These are phyloP conservation scores for Nipponacmea schrenckii DNA, from an alignment of 2,888 invertebrate species.

Conservation along the genomic window DNA sequence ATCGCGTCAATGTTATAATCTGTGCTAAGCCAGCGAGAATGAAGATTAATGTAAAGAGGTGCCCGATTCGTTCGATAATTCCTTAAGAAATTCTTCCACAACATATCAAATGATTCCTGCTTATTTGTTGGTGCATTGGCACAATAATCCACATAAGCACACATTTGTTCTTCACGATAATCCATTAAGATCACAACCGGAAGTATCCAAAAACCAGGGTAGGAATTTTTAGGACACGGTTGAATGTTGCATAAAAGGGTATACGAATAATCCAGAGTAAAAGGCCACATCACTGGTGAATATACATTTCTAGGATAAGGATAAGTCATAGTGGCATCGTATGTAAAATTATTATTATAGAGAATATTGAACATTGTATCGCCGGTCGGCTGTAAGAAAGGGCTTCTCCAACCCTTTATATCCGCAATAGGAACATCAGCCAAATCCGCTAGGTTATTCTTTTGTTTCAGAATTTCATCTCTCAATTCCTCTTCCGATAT, in stretches of 20 bases:
- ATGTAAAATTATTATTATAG: slow-evolving; percentile 71
- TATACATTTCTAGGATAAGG: slow-evolving; percentile 84
- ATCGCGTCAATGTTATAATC: slow-evolving; percentile 55
- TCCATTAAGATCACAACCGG: slow-evolving; percentile 72
- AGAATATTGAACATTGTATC: slow-evolving; percentile 85
- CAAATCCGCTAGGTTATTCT: slow-evolving; percentile 67
- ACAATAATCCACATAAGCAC: slow-evolving; percentile 60
- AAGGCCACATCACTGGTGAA: slow-evolving; percentile 90
- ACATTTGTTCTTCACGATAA: slow-evolving; percentile 52
- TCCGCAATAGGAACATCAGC: slow-evolving; percentile 49
- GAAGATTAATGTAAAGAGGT: slow-evolving; percentile 85
- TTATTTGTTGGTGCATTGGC: slow-evolving; percentile 53
- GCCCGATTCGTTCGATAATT: slow-evolving; percentile 77
- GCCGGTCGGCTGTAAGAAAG: slow-evolving; percentile 54
- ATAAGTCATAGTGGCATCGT: slow-evolving; percentile 56
- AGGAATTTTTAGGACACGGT: slow-evolving; percentile 51
- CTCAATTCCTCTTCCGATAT: slow-evolving; percentile 41
- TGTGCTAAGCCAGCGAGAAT: slow-evolving; percentile 74
- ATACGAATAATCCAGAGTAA: slow-evolving; percentile 81
- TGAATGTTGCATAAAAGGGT: slow-evolving; percentile 57
- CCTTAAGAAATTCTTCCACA: slow-evolving; percentile 80
- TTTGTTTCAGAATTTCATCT: slow-evolving; percentile 50
- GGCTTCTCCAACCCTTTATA: slow-evolving; percentile 56
- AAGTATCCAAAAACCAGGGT: slow-evolving; percentile 75
- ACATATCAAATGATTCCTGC: slow-evolving; percentile 68